Evolutionary conservation across 1,140 invertebrate species (phyloP), one percentile per base, ranked within the genome.

Genomic region (Battus philenor): DNA sequence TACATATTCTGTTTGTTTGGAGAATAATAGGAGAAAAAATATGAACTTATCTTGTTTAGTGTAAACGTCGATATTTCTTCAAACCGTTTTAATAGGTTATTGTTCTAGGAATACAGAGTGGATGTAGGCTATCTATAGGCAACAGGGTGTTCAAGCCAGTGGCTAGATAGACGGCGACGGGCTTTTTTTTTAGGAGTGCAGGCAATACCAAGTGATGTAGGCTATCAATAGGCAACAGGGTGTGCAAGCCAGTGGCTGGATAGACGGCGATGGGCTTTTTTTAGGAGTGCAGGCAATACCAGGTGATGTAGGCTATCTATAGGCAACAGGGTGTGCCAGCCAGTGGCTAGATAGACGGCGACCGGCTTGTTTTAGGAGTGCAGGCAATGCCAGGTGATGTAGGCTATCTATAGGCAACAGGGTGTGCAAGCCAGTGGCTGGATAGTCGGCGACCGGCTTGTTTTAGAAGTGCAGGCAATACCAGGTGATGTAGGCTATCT

Each of bases 131-230:
- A 47, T 63, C 54, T 59, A 52, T 59, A 53, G 34, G 30, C 20
- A 47, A 41, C 30, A 55, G 60, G 54, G 54, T 61, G 50, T 64
- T 61, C 59, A 68, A 68, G 69, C 59, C 62, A 53, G 48, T 54
- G 49, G 59, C 67, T 62, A 74, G 72, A 72, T 68, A 70, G 73
- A 59, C 68, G 68, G 53, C 58, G 58, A 52, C 59, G 51, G 39
- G 68, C 68, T 71, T 69, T 68, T 76, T 81, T 76, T 74, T n/a
- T n/a, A n/a, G n/a, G n/a, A n/a, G 69, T 75, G 66, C 61, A 54
- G 62, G 63, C 59, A 62, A 64, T 27, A 54, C 50, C 59, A 50
- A 71, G 64, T 60, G 68, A 54, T 57, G 50, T 65, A 64, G 63
- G 64, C 54, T 58, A 47, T 63, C 54, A 58, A 52, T 59, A 53